phyloP scores from a whole-genome alignment of 2,888 invertebrate genomes.

The Stegana nigrithorax region DNA sequence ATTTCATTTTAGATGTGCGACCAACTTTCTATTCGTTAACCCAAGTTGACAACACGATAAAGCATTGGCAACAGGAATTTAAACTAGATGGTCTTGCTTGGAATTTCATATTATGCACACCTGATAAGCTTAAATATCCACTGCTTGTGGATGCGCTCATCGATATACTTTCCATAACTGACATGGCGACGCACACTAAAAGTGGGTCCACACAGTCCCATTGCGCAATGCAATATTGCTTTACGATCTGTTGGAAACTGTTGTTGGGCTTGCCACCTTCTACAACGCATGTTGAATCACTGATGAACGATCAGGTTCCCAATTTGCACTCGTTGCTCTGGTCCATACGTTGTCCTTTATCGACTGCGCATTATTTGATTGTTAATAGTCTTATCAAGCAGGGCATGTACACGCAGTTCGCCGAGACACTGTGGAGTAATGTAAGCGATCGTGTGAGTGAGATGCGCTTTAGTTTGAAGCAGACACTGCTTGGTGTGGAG shows the following conservation, averaged over 20 bases:
- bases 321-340: conserved; percentile 88
- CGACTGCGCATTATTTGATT: conserved; percentile 89
- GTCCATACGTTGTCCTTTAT: conserved; percentile 87
- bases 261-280: conserved; percentile 90
- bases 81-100: conserved; percentile 93
- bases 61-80: conserved; percentile 76
- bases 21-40: conserved; percentile 93
- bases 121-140: conserved; percentile 91
- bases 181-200: conserved; percentile 72
- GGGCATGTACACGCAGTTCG: conserved; percentile 85
- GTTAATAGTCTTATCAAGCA: conserved; percentile 88
- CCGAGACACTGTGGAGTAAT: conserved; percentile 67
- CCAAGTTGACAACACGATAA: conserved; percentile 72
- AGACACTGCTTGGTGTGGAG: conserved; percentile 64
- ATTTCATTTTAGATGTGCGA: conserved; percentile 75
- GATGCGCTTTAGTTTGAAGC: conserved; percentile 64
- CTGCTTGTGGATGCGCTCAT: conserved; percentile 87
- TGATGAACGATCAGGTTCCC: conserved; percentile 78
- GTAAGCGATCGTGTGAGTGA: conserved; percentile 67
- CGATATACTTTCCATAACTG: conserved; percentile 83
- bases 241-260: conserved; percentile 75
- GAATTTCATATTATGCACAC: conserved; percentile 92
- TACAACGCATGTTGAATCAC: conserved; percentile 84
- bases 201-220: conserved; percentile 73
- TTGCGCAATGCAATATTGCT: conserved; percentile 91